phyloP scores from a whole-genome alignment of 2,113 vertebrate genomes.

The Alaudala cheleensis region DNA sequence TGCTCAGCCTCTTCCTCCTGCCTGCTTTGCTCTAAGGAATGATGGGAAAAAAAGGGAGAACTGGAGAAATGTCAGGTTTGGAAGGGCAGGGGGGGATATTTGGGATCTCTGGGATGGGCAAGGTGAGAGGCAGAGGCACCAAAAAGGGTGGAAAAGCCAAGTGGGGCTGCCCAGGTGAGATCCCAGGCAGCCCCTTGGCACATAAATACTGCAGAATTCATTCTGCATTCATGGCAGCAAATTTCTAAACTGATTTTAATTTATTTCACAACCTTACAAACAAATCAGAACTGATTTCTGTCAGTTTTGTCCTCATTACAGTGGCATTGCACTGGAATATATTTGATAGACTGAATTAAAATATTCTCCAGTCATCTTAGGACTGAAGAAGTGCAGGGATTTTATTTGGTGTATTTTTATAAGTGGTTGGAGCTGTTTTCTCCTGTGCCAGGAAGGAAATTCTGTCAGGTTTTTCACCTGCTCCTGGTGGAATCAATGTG shows the following conservation, averaged over 20 bases:
- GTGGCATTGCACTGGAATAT: not conserved
- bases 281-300: not conserved
- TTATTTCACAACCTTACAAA: not conserved
- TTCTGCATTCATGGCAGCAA: not conserved
- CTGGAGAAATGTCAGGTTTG: not conserved
- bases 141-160: not conserved
- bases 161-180: not conserved
- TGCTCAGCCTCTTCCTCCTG: not conserved
- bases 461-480: slow-evolving; percentile 30
- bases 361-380: not conserved
- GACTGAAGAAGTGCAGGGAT: not conserved
- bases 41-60: not conserved
- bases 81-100: not conserved
- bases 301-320: not conserved
- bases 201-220: not conserved
- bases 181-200: not conserved
- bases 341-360: not conserved
- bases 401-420: not conserved
- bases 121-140: not conserved
- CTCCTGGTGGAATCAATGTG: not conserved
- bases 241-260: not conserved
- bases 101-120: not conserved
- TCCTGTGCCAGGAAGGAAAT: slow-evolving; percentile 24
- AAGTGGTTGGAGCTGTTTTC: not conserved
- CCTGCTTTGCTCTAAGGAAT: not conserved